phyloP scores from a whole-genome alignment of 2,797 vertebrate species.

The Tarsius wallacei region DNA sequence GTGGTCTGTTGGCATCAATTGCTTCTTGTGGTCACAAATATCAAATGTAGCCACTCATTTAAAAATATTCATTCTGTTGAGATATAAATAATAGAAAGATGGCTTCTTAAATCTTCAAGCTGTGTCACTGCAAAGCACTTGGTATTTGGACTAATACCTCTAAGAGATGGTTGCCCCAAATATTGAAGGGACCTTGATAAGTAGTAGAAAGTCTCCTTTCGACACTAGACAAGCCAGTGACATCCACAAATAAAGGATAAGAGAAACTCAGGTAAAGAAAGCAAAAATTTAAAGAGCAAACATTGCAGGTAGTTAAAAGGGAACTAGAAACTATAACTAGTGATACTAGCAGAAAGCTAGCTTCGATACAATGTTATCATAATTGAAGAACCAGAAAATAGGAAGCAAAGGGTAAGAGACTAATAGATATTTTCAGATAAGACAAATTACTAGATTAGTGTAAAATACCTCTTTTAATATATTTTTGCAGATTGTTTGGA shows the following conservation, averaged over 20 bases:
- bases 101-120: not conserved
- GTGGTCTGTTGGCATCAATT: not conserved
- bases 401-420: conserved; percentile 31
- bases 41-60: not conserved
- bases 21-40: not conserved
- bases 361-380: not conserved
- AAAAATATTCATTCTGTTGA: conserved; percentile 39
- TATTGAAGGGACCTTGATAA: not conserved
- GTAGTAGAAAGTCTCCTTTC: not conserved
- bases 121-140: not conserved
- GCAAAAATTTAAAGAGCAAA: conserved; percentile 42
- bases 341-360: not conserved
- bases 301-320: not conserved
- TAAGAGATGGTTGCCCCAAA: not conserved
- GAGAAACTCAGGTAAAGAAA: not conserved
- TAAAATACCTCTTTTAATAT: not conserved
- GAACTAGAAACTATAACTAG: not conserved
- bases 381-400: conserved; percentile 27
- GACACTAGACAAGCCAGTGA: not conserved
- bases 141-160: not conserved
- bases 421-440: not conserved
- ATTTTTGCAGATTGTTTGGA: conserved; percentile 26
- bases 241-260: conserved; percentile 43
- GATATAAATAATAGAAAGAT: conserved; percentile 9
- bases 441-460: not conserved